Evolutionary conservation across 1,140 invertebrate genomes (phyloP).

Genomic region (Hormaphis cornu): DNA sequence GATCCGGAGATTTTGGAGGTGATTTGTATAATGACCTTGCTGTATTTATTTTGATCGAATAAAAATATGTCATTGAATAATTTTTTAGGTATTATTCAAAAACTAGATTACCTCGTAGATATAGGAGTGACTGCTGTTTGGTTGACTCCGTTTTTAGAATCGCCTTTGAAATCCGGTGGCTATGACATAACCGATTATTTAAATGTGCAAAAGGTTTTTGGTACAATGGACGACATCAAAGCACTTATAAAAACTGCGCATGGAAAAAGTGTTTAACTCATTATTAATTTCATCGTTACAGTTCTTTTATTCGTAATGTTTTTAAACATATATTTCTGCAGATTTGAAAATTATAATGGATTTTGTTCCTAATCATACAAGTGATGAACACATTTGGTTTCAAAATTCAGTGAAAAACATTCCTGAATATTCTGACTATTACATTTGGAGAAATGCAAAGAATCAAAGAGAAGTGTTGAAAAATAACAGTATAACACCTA

Average conservation of each 20-base stretch:
- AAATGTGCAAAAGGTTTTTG: constrained; percentile 45
- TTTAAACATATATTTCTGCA: constrained; percentile 36
- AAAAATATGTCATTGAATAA: neutral
- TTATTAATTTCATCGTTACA: neutral
- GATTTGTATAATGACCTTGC: constrained; percentile 12
- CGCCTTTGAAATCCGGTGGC: constrained; percentile 59
- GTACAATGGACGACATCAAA: constrained; percentile 49
- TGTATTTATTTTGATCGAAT: neutral
- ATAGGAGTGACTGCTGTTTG: constrained; percentile 54
- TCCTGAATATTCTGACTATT: constrained; percentile 60
- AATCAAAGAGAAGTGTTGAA: constrained; percentile 37
- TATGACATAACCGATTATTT: constrained; percentile 61
- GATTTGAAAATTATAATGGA: constrained; percentile 71
- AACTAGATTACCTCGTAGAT: constrained; percentile 54
- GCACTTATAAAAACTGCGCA: constrained; percentile 40
- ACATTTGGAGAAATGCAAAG: constrained; percentile 60
- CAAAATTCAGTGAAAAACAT: constrained; percentile 50
- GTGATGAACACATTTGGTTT: constrained; percentile 70
- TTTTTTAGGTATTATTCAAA: constrained; percentile 41
- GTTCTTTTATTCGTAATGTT: neutral
- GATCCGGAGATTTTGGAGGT: constrained; percentile 46
- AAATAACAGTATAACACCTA: constrained; percentile 40
- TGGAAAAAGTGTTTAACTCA: neutral
- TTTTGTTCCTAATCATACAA: constrained; percentile 77
- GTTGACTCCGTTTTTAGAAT: constrained; percentile 61